phyloP scores from a whole-genome alignment of 2,888 invertebrate species.

The Drosophila melanosoma region DNA sequence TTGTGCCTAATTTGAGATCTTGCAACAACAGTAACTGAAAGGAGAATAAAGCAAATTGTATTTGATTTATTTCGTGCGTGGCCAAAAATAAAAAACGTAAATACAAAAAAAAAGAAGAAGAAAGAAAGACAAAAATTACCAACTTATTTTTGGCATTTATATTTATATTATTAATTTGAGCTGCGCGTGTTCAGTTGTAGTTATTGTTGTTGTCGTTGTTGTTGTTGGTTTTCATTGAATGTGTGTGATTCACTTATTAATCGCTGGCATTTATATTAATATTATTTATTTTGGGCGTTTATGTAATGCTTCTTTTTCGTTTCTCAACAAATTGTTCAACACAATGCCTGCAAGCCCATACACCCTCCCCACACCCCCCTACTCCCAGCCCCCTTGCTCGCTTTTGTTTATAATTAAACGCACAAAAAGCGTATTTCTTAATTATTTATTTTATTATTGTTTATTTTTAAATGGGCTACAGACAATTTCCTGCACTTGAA shows the following conservation, averaged over 20 bases:
- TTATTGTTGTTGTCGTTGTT: constrained; percentile 42
- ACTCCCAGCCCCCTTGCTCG: background rate
- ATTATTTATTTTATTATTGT: constrained; percentile 82
- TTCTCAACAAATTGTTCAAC: constrained; percentile 56
- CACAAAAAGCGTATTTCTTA: constrained; percentile 75
- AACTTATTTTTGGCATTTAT: constrained; percentile 45
- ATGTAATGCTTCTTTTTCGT: constrained; percentile 63
- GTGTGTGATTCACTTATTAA: constrained; percentile 70
- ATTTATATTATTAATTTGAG: constrained; percentile 78
- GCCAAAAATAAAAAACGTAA: constrained; percentile 74
- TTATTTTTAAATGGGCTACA: constrained; percentile 82
- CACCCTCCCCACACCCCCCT: too few relatives aligned
- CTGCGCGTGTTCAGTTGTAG: constrained; percentile 63
- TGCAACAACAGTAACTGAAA: constrained; percentile 1
- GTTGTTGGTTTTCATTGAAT: constrained; percentile 42
- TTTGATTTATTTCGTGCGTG: constrained; percentile 76
- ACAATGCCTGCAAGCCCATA: constrained; percentile 13
- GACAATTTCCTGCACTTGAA: constrained; percentile 81
- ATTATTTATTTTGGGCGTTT: constrained; percentile 77
- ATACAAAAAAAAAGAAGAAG: constrained; percentile 25
- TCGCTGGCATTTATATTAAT: constrained; percentile 34
- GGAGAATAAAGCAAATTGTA: constrained; percentile 25
- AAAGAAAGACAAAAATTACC: constrained; percentile 17
- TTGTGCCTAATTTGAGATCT: constrained; percentile 46
- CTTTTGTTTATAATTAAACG: constrained; percentile 79